Evolutionary conservation across 2,797 vertebrate genomes (phyloP).

Genomic region (Darevskia nairensis): DNA sequence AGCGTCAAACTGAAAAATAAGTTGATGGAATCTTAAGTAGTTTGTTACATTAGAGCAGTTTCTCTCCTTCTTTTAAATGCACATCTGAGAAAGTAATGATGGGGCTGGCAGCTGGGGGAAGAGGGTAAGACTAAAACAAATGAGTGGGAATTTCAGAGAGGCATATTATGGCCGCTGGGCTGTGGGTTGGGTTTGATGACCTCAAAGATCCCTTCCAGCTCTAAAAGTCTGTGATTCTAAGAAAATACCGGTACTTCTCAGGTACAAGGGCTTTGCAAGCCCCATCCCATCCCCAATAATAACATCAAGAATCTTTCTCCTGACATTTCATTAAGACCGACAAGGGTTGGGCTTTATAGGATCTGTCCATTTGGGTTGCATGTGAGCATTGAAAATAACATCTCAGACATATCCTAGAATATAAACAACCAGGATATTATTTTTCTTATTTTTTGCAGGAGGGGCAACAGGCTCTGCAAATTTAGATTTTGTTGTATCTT

Average conservation of each 20-base stretch:
- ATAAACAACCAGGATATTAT: background rate
- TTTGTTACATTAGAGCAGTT: background rate
- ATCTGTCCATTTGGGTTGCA: no score
- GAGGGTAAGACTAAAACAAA: background rate
- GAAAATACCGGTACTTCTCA: no score
- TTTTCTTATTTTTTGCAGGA: background rate
- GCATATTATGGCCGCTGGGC: no score
- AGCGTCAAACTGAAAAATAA: no score
- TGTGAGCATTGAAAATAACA: background rate
- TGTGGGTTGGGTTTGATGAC: no score
- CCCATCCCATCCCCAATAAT: no score
- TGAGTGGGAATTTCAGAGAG: no score
- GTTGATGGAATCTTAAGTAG: background rate
- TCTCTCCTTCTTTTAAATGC: background rate
- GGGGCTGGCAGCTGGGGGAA: background rate
- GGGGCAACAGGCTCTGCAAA: background rate
- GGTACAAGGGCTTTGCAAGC: background rate
- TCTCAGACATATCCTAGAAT: background rate
- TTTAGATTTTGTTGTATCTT: background rate
- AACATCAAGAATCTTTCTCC: background rate
- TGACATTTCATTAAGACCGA: background rate
- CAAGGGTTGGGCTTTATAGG: background rate
- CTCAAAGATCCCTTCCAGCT: no score
- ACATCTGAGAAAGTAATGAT: background rate
- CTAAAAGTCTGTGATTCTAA: no score